These are phyloP conservation scores for Callorhinus ursinus DNA, from an alignment of 2,113 vertebrate species.

Conservation along the genomic window DNA sequence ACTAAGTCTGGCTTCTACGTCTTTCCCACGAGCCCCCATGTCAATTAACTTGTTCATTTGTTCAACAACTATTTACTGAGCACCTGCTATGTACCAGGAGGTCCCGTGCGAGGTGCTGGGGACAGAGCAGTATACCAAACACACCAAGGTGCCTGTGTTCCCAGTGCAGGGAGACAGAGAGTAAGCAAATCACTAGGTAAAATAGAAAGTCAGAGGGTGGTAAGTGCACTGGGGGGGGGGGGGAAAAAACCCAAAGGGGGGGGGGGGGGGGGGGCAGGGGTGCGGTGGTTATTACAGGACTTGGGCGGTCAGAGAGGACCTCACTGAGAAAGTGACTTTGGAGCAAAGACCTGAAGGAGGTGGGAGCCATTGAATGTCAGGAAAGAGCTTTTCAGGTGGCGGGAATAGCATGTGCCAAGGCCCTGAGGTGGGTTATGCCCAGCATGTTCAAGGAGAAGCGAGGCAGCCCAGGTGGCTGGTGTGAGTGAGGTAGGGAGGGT, in stretches of 20 bases:
- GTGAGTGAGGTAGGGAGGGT: not conserved
- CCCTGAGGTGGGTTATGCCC: not conserved
- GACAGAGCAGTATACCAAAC: not conserved
- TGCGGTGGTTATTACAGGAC: not conserved
- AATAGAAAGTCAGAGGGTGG: not conserved
- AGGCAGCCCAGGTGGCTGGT: not conserved
- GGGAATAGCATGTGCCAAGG: not conserved
- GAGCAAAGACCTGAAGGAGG: not conserved
- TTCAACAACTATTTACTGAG: not conserved
- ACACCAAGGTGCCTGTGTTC: not conserved
- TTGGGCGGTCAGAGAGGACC: not conserved
- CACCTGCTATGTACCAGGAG: not conserved
- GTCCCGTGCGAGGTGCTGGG: not conserved
- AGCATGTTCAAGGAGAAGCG: not conserved
- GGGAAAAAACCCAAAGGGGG: not conserved
- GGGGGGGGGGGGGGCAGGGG: not conserved
- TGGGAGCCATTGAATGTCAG: not conserved
- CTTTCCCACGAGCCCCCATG: not conserved
- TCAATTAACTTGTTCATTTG: not conserved
- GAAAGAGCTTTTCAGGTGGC: not conserved
- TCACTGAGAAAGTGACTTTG: not conserved
- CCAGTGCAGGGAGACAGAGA: not conserved
- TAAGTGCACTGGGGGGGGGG: not conserved
- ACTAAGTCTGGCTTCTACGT: not conserved
- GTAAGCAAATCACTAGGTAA: not conserved